Conservation (phyloP, 2,888 invertebrate genomes). For the Galerucella calmariensis region DNA sequence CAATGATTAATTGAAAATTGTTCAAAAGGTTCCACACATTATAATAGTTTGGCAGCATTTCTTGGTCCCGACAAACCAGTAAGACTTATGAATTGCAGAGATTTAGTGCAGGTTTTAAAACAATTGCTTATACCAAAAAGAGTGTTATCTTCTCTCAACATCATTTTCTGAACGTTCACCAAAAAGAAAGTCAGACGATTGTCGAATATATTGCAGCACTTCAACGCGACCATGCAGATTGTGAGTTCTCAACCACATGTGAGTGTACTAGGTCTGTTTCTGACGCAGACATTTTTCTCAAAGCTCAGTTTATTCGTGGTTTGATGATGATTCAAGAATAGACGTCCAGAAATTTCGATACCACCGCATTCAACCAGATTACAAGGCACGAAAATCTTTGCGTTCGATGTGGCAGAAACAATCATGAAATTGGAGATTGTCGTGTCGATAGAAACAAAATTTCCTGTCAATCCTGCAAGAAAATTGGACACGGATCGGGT, state of each 20-base stretch:
- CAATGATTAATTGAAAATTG: conserved; percentile 4
- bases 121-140: neutral
- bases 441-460: no score
- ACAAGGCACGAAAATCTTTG: no score
- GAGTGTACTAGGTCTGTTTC: neutral
- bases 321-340: no score
- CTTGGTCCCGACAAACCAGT: no score
- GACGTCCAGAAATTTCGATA: no score
- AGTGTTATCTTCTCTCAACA: neutral
- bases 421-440: no score
- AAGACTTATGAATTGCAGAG: neutral
- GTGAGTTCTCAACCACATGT: conserved; percentile 1
- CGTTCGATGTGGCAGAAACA: no score
- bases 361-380: no score
- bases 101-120: neutral
- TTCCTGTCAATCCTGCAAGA: no score
- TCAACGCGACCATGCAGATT: neutral
- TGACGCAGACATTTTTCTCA: neutral
- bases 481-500: no score
- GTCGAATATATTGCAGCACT: conserved; percentile 7
- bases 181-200: conserved; percentile 11
- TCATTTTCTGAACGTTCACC: conserved; percentile 12
- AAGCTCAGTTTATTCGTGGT: neutral
- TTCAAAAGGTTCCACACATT: neutral
- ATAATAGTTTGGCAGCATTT: no score